Evolutionary conservation across 2,113 vertebrate genomes (phyloP).

Genomic region (Oreochromis aureus): DNA sequence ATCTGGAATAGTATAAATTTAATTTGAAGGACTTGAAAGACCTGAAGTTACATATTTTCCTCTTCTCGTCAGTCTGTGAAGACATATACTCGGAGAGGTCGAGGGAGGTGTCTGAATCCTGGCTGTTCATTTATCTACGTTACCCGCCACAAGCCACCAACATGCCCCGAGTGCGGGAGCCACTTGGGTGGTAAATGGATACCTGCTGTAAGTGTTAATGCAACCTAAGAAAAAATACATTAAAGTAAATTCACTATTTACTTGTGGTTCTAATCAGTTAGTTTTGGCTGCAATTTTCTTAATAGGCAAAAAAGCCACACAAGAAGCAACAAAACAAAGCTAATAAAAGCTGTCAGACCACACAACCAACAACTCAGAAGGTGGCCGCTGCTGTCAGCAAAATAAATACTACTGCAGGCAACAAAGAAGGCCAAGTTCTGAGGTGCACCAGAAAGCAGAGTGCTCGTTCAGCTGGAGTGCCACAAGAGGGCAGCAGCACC

Average conservation of each 20-base stretch:
- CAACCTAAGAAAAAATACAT: background rate
- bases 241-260: background rate
- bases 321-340: conserved; percentile 15
- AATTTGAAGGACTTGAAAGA: background rate
- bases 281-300: background rate
- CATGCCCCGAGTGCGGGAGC: conserved; percentile 85
- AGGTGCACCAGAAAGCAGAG: background rate
- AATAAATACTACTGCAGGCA: background rate
- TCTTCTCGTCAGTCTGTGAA: conserved; percentile 75
- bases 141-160: conserved; percentile 93
- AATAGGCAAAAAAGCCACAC: conserved; percentile 48
- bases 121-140: conserved; percentile 90
- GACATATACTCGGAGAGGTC: conserved; percentile 91
- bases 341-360: conserved; percentile 20
- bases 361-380: conserved; percentile 7
- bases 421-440: background rate
- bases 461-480: background rate
- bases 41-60: background rate
- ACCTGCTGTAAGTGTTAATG: conserved; percentile 74
- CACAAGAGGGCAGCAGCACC: conserved; percentile 59
- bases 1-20: background rate
- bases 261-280: background rate
- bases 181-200: conserved; percentile 94
- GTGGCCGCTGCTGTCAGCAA: background rate
- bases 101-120: conserved; percentile 88